phyloP scores from a whole-genome alignment of 92 coral and sea anemone genomes.

The Paramuricea clavata region DNA sequence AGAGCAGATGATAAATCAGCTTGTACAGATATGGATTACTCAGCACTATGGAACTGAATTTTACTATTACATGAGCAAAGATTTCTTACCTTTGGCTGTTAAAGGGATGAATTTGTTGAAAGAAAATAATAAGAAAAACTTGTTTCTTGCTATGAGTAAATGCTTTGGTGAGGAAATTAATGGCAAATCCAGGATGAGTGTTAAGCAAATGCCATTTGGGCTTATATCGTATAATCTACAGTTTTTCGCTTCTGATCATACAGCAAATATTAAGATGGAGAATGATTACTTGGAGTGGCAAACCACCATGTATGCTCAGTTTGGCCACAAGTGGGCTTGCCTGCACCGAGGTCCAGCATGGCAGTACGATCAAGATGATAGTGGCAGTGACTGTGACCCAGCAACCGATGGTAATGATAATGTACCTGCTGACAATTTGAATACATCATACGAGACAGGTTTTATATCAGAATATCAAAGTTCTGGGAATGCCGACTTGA shows the following conservation, averaged over 20 bases:
- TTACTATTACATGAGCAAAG: constrained; percentile 3
- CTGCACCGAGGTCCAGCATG: constrained; percentile 15
- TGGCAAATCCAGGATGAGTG: constrained; percentile 10
- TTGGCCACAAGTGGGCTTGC: constrained; percentile 2
- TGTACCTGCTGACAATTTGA: background rate
- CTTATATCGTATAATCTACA: background rate
- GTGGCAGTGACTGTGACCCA: background rate
- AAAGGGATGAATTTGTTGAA: constrained; percentile 19
- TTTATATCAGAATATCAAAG: background rate
- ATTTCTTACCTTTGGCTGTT: constrained; percentile 15
- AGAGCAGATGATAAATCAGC: background rate
- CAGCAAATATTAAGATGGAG: background rate
- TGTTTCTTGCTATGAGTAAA: background rate
- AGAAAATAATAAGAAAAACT: constrained; percentile 23
- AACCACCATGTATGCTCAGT: constrained; percentile 9
- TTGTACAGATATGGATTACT: background rate
- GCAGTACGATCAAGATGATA: background rate
- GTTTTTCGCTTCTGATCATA: background rate
- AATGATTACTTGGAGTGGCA: constrained; percentile 7
- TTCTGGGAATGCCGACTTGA: background rate
- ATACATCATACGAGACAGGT: background rate
- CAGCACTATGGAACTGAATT: constrained; percentile 25
- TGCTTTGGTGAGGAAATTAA: constrained; percentile 27
- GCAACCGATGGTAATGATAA: constrained; percentile 6
- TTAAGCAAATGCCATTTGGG: constrained; percentile 2